Evolutionary conservation across 2,113 vertebrate genomes (phyloP), one percentile per base, ranked within the genome.

Genomic region (Struthidea cinerea): DNA sequence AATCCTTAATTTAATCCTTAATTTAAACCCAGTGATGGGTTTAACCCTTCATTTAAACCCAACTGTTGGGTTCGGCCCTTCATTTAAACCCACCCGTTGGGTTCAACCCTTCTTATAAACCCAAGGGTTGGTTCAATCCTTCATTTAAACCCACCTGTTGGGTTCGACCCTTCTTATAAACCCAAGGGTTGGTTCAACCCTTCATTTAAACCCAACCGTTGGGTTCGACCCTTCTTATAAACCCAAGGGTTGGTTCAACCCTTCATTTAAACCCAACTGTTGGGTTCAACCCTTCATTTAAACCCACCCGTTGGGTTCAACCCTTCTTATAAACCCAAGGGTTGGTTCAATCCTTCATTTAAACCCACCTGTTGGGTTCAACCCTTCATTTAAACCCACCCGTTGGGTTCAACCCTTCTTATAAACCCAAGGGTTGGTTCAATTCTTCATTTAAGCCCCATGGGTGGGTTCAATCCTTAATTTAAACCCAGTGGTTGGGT

Each of bases 311-410:
- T n/a, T n/a, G n/a, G n/a, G n/a, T n/a, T n/a, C n/a, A n/a, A n/a
- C n/a, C n/a, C n/a, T n/a, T n/a, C n/a, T n/a, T n/a, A 5, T 37
- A 37, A 37, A 5, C 23, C 30, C 12, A 10, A 11, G 0, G 2
- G 1, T 2, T 60, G 6, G 28, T 70, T 80, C 9, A 50, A 3
- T 0, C 0, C 26, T 46, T 67, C 1, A 24, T 15, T 3, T 16
- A 30, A 67, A 2, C 16, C 10, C 32, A 30, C n/a, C n/a, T n/a
- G 1, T 2, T 61, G 6, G 11, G 28, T 70, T 80, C 7, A 50
- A 4, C 0, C 0, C 27, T 47, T 68, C 0, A 20, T 10, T 3
- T 16, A 37, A 68, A 3, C 17, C 13, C 32, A 28, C 5, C 0
- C 0, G 3, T 1, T 83, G 10, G 12, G 33, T 21, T 60, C 26